Evolutionary conservation across 2,888 invertebrate species (phyloP).

Genomic region (Agrochola lychnidis): DNA sequence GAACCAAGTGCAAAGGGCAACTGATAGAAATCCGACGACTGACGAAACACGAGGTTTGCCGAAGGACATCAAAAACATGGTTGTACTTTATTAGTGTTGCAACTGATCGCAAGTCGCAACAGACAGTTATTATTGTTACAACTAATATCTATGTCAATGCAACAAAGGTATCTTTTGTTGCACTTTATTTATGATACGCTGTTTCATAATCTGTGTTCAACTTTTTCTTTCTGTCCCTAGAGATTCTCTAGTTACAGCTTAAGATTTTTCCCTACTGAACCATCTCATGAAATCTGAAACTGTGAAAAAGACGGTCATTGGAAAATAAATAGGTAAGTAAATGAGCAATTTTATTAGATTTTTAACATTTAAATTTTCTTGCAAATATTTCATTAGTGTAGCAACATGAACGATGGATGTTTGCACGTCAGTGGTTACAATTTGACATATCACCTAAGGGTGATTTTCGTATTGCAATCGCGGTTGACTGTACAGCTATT

Average conservation of each 20-base stretch:
- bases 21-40: no score
- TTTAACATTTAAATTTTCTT: not conserved
- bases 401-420: no score
- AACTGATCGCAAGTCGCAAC: no score
- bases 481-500: no score
- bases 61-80: no score
- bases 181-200: not conserved
- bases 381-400: not conserved
- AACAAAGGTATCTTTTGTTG: conserved; percentile 1
- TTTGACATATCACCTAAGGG: no score
- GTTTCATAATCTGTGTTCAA: not conserved
- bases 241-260: not conserved
- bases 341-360: not conserved
- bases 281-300: not conserved
- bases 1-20: no score
- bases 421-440: no score
- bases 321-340: not conserved
- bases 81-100: no score
- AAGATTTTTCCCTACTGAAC: not conserved
- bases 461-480: no score
- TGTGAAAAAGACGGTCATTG: not conserved
- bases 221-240: conserved; percentile 7
- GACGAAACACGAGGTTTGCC: no score
- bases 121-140: not conserved
- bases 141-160: not conserved